A percentile compares a stretch with the other conserved stretches of the same genome.
These are phyloP conservation scores for Acrocephalus scirpaceus DNA, from an alignment of 2,797 vertebrate species.

Conservation along the genomic window DNA sequence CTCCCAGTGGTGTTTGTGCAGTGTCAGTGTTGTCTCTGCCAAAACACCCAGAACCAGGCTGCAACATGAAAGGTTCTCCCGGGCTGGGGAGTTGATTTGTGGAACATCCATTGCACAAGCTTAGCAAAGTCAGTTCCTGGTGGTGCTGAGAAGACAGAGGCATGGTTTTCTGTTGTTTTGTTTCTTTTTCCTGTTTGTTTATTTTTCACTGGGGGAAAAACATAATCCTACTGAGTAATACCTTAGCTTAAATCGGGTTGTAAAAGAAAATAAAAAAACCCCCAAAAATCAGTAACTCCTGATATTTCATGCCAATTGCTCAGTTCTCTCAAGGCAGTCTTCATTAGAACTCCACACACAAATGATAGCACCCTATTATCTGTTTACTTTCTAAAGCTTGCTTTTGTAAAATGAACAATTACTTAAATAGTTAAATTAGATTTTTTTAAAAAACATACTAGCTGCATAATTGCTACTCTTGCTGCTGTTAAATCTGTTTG, in stretches of 20 bases:
- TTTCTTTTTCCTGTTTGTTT: neutral
- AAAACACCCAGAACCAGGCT: neutral
- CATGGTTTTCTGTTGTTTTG: accelerated
- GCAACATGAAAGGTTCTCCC: neutral
- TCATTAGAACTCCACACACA: neutral
- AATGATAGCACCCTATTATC: neutral
- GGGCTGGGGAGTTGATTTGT: neutral
- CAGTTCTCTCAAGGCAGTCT: neutral
- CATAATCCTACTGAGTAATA: neutral
- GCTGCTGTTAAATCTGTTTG: neutral
- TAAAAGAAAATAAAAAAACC: neutral
- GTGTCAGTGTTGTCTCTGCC: neutral
- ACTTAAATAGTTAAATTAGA: neutral
- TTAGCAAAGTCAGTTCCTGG: neutral
- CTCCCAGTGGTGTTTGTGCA: neutral
- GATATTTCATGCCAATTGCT: neutral
- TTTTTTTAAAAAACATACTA: neutral
- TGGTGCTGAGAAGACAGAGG: neutral
- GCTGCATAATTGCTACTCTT: neutral
- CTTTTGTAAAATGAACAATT: neutral
- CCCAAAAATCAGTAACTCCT: neutral
- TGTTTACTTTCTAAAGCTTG: neutral
- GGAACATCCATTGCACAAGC: neutral
- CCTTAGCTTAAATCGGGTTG: neutral
- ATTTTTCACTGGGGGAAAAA: neutral